These are phyloP conservation scores for Oxyteleia sp. DNA, from an alignment of 2,888 invertebrate genomes.

Conservation along the genomic window DNA sequence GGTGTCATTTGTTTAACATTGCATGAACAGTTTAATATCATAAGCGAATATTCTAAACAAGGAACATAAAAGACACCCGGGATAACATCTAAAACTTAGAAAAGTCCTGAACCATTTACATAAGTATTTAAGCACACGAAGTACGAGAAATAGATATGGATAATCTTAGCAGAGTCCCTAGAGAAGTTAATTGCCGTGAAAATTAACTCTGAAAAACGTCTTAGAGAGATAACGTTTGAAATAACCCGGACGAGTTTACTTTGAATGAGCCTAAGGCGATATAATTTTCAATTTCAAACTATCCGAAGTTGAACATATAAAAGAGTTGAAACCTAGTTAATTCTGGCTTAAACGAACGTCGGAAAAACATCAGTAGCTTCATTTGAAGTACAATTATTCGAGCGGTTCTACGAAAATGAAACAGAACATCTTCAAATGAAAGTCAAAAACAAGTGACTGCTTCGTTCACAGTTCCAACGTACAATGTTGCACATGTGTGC, in stretches of 20 bases:
- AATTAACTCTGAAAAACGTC: conserved; percentile 9
- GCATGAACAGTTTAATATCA: too few relatives aligned
- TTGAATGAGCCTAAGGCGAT: conserved; percentile 10
- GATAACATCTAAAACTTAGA: too few relatives aligned
- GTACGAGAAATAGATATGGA: conserved; percentile 2
- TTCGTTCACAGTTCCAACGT: not conserved
- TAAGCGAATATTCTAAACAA: too few relatives aligned
- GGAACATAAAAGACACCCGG: too few relatives aligned
- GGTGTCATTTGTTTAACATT: too few relatives aligned
- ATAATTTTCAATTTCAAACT: conserved; percentile 4
- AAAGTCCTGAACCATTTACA: conserved; percentile 1
- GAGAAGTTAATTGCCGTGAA: conserved; percentile 31
- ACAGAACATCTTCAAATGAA: not conserved
- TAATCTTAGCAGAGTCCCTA: not conserved
- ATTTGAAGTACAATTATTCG: not conserved
- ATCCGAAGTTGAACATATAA: not conserved
- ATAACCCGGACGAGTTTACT: not conserved
- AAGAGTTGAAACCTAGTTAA: not conserved
- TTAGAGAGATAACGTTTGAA: not conserved
- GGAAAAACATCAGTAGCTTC: not conserved
- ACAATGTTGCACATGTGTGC: conserved; percentile 27
- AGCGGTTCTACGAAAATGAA: not conserved
- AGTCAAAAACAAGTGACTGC: not conserved
- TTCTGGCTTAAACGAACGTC: too few relatives aligned
- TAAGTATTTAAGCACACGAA: not conserved